Evolutionary conservation across 1,140 invertebrate genomes (phyloP).

Genomic region (Caenorhabditis brenneri): DNA sequence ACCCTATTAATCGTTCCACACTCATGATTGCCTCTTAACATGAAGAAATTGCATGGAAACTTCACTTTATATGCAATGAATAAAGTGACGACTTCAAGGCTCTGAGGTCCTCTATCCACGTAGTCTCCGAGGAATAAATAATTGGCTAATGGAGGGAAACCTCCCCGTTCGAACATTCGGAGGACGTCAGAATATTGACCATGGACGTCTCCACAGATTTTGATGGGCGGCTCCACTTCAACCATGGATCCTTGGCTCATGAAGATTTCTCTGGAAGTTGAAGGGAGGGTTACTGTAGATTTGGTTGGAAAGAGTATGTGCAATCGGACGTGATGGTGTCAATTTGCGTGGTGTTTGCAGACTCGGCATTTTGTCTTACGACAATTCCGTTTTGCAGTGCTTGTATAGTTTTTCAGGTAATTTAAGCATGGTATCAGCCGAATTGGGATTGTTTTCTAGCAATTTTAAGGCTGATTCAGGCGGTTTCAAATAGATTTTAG

Average conservation of each 20-base stretch:
- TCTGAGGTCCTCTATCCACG: constrained; percentile 57
- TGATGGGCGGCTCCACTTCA: constrained; percentile 74
- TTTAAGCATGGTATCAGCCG: too few species aligned
- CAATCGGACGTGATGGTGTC: neutral
- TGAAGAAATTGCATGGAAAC: constrained; percentile 76
- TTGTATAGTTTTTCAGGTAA: too few species aligned
- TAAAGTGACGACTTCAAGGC: constrained; percentile 73
- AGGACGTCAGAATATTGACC: constrained; percentile 59
- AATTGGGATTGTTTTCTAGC: too few species aligned
- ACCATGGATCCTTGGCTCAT: constrained; percentile 75
- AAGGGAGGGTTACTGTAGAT: too few species aligned
- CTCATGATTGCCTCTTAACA: constrained; percentile 76
- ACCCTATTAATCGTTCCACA: constrained; percentile 76
- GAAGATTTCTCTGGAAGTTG: constrained; percentile 72
- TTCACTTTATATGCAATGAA: constrained; percentile 76
- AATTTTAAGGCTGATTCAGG: too few species aligned
- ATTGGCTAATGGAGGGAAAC: constrained; percentile 54
- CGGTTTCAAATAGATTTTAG: too few species aligned
- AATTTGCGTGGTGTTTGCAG: too few species aligned
- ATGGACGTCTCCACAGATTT: constrained; percentile 71
- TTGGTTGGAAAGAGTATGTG: neutral
- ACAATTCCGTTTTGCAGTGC: too few species aligned
- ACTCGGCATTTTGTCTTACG: too few species aligned
- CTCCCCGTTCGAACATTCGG: constrained; percentile 72
- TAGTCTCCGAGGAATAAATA: constrained; percentile 57